Conservation (phyloP, 2,888 invertebrate species). For the Boloria selene region DNA sequence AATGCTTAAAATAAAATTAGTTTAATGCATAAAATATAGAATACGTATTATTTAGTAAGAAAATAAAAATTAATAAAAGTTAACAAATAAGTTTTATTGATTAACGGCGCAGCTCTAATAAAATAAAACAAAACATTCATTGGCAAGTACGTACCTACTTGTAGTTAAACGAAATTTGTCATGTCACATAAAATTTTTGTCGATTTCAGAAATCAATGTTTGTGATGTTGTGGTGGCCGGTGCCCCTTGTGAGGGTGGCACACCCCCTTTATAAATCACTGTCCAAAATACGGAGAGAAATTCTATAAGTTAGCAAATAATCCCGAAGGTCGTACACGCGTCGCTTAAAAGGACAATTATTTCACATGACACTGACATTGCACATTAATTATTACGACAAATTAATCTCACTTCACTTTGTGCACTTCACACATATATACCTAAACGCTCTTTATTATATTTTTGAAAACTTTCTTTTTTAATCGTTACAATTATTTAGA, state of each 20-base stretch:
- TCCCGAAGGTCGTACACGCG: slow-evolving; percentile 57
- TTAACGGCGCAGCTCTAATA: not conserved
- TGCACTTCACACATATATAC: slow-evolving; percentile 6
- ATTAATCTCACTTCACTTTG: slow-evolving; percentile 26
- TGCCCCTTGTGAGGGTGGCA: slow-evolving; percentile 71
- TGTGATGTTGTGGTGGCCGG: slow-evolving; percentile 62
- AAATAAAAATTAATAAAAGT: no score
- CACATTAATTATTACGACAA: slow-evolving; percentile 60
- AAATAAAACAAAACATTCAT: not conserved
- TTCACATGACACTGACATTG: slow-evolving; percentile 52
- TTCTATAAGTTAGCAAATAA: slow-evolving; percentile 65
- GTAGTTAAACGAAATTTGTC: slow-evolving; percentile 22
- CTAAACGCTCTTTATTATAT: not conserved
- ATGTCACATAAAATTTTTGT: slow-evolving; percentile 53
- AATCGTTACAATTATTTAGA: not conserved
- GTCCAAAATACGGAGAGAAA: slow-evolving; percentile 75
- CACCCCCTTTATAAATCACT: slow-evolving; percentile 82
- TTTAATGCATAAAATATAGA: not conserved
- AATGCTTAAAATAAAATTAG: not conserved
- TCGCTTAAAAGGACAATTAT: slow-evolving; percentile 59
- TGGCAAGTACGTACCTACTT: not conserved
- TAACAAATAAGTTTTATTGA: no score
- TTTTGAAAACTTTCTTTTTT: not conserved
- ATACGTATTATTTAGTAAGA: not conserved
- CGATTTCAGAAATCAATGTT: slow-evolving; percentile 79